Base-by-base conservation (phyloP, 2,113 vertebrate genomes). In the Antennarius striatus region DNA sequence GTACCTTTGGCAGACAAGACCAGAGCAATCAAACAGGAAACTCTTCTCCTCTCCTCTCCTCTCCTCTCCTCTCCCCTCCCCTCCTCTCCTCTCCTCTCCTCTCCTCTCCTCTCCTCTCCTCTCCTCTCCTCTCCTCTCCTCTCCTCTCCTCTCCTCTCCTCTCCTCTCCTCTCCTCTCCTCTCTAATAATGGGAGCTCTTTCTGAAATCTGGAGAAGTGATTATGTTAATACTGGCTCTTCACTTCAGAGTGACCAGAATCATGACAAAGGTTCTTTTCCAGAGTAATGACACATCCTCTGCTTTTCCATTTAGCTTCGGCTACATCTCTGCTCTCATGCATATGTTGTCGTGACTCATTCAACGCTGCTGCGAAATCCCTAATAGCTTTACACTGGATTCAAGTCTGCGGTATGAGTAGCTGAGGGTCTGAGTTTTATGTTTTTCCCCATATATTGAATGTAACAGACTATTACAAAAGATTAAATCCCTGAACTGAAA, bases 211-310 rank as follows among this genome's bases (percentile, higher is more conserved):
- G 81, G 71, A 75, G 50, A 88, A 87, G 80, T 59, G 61, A 87
- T 90, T 80, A 84, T 79, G 75, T 85, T 80, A 77, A 84, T 73
- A 81, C 82, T 82, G 70, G 77, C 86, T 86, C 85, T 75, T 73
- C 61, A 65, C 63, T 68, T 79, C 73, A 71, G 56, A 75, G 50
- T 84, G 73, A 82, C 82, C 80, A 73, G 64, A 84, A 75, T 80
- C 69, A 80, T 81, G 85, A 87, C 73, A 77, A 80, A 86, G 86
- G 63, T 67, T 85, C 80, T 73, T 85, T 79, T 73, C 5, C 70
- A 59, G 72, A 59, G 73, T 85, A 84, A 84, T 88, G 82, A 86
- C 82, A 86, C 79, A 83, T 87, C 68, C 63, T n/a, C 86, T 81
- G 82, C 77, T 84, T 88, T 90, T 86, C 71, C 68, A 55, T 82